phyloP scores from a whole-genome alignment of 1,140 invertebrate species.

The Hycleus phaleratus region DNA sequence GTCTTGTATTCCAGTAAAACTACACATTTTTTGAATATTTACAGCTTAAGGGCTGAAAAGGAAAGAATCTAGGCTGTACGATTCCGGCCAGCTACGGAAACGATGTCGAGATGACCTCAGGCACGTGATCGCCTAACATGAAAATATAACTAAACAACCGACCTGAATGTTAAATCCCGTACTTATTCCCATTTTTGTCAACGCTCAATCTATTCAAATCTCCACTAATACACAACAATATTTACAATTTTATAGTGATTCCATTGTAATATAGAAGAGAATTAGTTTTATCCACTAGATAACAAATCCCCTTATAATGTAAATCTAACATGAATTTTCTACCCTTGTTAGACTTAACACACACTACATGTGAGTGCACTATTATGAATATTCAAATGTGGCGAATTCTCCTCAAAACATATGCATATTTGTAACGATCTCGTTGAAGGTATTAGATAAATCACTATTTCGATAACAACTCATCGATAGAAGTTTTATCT shows the following conservation, averaged over 20 bases:
- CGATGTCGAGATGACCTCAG: slow-evolving; percentile 18
- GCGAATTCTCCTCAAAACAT: too few species aligned
- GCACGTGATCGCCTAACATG: slow-evolving; percentile 19
- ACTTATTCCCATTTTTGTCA: too few species aligned
- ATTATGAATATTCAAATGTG: slow-evolving; percentile 11
- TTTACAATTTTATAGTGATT: too few species aligned
- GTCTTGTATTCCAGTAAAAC: too few species aligned
- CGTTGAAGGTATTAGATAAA: too few species aligned
- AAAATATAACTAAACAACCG: slow-evolving; percentile 18
- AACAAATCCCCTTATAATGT: slow-evolving; percentile 7
- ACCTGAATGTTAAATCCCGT: slow-evolving; percentile 16
- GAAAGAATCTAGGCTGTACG: slow-evolving; percentile 7
- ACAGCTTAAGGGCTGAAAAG: neutral
- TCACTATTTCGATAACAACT: too few species aligned
- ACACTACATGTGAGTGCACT: slow-evolving; percentile 9
- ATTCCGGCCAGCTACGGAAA: slow-evolving; percentile 20
- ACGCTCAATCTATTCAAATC: too few species aligned
- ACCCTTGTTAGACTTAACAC: slow-evolving; percentile 13
- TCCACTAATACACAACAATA: too few species aligned
- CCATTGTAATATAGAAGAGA: neutral
- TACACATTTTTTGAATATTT: too few species aligned
- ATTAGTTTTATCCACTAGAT: slow-evolving; percentile 3
- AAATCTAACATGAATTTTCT: slow-evolving; percentile 11
- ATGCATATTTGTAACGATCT: too few species aligned
- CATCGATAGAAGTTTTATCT: too few species aligned